Conservation (phyloP, 2,797 vertebrate species). For the Simalia tracyae region DNA sequence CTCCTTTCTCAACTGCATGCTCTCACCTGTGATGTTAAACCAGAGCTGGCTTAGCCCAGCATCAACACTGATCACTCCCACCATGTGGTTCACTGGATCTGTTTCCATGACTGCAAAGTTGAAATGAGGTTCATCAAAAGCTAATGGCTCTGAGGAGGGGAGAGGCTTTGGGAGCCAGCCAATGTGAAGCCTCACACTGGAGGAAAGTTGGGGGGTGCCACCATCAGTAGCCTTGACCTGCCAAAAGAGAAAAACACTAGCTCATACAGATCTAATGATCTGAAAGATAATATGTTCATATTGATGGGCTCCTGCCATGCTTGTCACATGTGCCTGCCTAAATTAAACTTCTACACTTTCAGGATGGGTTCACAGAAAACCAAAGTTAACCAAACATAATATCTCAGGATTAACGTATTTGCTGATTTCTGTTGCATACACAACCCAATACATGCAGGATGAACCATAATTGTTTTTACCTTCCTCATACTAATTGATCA, state of each 20-base stretch:
- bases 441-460: not conserved
- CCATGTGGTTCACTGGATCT: conserved; percentile 92
- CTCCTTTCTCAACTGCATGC: not conserved
- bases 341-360: not conserved
- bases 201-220: conserved; percentile 79
- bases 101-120: conserved; percentile 94
- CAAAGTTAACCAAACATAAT: not conserved
- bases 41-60: conserved; percentile 80
- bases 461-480: not conserved
- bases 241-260: not conserved
- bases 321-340: not conserved
- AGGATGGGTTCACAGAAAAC: not conserved
- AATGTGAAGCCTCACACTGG: conserved; percentile 86
- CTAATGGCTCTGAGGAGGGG: conserved; percentile 76
- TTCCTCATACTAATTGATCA: not conserved
- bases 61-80: conserved; percentile 91
- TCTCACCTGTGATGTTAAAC: conserved; percentile 89
- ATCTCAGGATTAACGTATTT: not conserved
- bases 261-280: not conserved
- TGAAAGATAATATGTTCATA: too few species aligned
- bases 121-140: conserved; percentile 88
- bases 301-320: not conserved
- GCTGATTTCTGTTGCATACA: not conserved
- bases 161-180: conserved; percentile 83
- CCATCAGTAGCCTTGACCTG: conserved; percentile 90